phyloP scores from a whole-genome alignment of 1,140 invertebrate genomes.

The Halictus rubicundus region DNA sequence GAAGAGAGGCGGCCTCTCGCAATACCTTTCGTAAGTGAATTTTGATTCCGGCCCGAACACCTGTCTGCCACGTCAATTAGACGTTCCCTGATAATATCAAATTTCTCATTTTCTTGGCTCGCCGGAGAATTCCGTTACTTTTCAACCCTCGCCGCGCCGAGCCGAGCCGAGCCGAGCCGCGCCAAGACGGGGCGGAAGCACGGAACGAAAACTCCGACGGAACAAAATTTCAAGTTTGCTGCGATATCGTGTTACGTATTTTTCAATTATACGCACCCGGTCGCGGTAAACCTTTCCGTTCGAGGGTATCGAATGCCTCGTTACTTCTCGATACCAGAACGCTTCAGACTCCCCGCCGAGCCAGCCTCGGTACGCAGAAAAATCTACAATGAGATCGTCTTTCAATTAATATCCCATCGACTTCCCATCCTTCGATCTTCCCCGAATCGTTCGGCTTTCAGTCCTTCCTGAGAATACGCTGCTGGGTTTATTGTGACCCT shows the following conservation, averaged over 20 bases:
- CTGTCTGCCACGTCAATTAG: conserved; percentile 1
- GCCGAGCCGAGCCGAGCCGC: neutral
- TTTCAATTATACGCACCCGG: conserved; percentile 22
- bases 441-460: too few relatives aligned
- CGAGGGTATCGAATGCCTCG: conserved; percentile 20
- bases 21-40: conserved; percentile 4
- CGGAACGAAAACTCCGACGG: conserved; percentile 14
- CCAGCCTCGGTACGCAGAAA: neutral
- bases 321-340: conserved; percentile 7
- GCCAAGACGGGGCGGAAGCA: neutral
- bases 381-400: neutral
- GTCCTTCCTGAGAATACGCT: too few relatives aligned
- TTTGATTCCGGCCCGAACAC: conserved; percentile 10
- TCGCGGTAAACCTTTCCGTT: neutral
- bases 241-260: conserved; percentile 26
- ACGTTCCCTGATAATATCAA: conserved; percentile 17
- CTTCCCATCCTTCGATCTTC: neutral
- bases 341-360: neutral
- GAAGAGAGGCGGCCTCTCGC: neutral
- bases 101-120: conserved; percentile 36
- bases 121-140: conserved; percentile 24
- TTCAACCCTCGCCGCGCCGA: neutral
- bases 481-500: too few relatives aligned
- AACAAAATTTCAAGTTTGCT: conserved; percentile 17
- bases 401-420: neutral